A percentile compares a stretch with the other conserved stretches of the same genome.
phyloP scores from a whole-genome alignment of 2,797 vertebrate species.

The Aselliscus stoliczkanus region DNA sequence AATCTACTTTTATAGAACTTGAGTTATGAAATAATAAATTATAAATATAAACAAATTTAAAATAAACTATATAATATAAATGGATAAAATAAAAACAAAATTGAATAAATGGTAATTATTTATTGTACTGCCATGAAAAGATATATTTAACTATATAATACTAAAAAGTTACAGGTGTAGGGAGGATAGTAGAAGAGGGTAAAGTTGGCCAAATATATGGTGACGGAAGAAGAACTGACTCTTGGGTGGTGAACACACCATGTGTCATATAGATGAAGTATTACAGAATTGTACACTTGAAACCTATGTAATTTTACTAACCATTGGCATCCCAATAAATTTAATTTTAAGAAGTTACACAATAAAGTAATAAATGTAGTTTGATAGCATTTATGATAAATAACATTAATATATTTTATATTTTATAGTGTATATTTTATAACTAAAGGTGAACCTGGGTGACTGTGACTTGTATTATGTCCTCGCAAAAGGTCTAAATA shows the following conservation, averaged over 20 bases:
- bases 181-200: too few relatives aligned
- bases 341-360: background rate
- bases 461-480: background rate
- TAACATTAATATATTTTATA: background rate
- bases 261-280: too few relatives aligned
- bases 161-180: background rate
- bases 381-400: background rate
- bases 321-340: too few relatives aligned
- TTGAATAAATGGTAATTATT: background rate
- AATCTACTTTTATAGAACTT: background rate
- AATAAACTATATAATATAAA: background rate
- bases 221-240: too few relatives aligned
- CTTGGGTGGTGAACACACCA: too few relatives aligned
- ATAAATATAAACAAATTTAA: background rate
- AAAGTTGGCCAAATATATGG: too few relatives aligned
- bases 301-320: too few relatives aligned
- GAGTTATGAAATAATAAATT: background rate
- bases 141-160: background rate
- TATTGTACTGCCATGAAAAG: background rate
- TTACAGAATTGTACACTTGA: too few relatives aligned
- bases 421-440: background rate
- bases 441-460: background rate
- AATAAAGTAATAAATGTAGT: background rate
- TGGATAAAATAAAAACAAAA: background rate
- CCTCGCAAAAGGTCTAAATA: background rate